Evolutionary conservation across 2,113 vertebrate species (phyloP), one percentile per base, ranked within the genome.

Genomic region (Tyrannus savana): DNA sequence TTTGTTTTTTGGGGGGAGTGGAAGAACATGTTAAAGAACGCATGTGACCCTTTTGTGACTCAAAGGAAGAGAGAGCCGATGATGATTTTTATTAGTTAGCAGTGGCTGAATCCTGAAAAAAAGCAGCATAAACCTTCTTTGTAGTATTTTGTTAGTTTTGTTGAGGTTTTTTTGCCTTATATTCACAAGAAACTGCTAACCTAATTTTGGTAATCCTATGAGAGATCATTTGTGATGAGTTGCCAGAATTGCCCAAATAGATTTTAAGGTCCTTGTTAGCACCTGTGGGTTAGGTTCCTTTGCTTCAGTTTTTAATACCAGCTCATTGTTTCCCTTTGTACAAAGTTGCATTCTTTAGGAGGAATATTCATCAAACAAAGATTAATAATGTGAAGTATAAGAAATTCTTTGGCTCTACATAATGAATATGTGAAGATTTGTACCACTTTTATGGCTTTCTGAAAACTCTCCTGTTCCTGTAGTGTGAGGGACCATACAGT

Each of bases 201-300:
- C 84, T 94, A 78, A 33, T 91, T 96, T 78, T 82, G 31, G 14
- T 81, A 13, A 75, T 93, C 60, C 60, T 84, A 1, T 3, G 19
- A 91, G 56, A 89, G 21, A 19, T 95, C 27, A 75, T 71, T 94
- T 95, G 31, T 87, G 31, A 46, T 66, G 52, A 91, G 60, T 59
- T 82, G 69, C 39, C 69, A 91, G 62, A 84, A 94, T 69, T 81
- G 39, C 23, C 52, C 8, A 89, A 78, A 87, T 50, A 58, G 68
- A 59, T 55, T 74, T 81, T 49, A 74, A 89, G 37, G 55, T 77
- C 39, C 16, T 81, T 47, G 12, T 59, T 84, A 52, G 42, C 30
- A 94, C 35, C 30, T 72, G 30, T 74, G 64, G 16, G 25, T 73
- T 67, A 18, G 3, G 6, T 85, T 95, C 42, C 50, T 82, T 93